phyloP scores from a whole-genome alignment of 92 coral and sea anemone genomes.

The Phenganax stokvisi region DNA sequence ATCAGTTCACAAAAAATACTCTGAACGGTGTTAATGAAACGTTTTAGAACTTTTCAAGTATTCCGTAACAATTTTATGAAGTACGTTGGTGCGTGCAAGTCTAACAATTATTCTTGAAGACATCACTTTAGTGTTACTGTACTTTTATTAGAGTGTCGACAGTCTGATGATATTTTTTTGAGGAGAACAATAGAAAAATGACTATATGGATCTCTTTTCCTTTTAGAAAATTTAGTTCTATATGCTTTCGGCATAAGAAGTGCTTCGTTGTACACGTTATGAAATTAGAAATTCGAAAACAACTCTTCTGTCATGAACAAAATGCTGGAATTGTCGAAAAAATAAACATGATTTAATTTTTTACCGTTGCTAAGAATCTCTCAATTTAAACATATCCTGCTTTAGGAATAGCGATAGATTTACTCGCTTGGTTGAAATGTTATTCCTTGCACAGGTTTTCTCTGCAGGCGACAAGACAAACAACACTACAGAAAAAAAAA shows the following conservation, averaged over 20 bases:
- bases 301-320: not conserved
- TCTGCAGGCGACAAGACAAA: not conserved
- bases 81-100: not conserved
- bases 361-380: not conserved
- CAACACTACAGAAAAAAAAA: not conserved
- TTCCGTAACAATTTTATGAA: not conserved
- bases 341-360: not conserved
- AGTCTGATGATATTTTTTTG: not conserved
- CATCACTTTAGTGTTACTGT: slow-evolving; percentile 10
- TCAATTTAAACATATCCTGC: not conserved
- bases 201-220: not conserved
- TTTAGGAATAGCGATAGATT: not conserved
- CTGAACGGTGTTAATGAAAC: not conserved
- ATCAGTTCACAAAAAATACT: too few species aligned
- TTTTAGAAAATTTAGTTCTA: not conserved
- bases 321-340: not conserved
- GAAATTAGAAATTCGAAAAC: not conserved
- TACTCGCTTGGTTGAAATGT: not conserved
- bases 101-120: slow-evolving; percentile 6
- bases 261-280: not conserved
- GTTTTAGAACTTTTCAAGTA: not conserved
- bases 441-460: not conserved
- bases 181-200: slow-evolving; percentile 28
- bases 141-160: not conserved
- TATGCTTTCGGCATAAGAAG: not conserved